Base-by-base conservation (phyloP, 2,888 invertebrate species). In the Lamellibrachia satsuma region DNA sequence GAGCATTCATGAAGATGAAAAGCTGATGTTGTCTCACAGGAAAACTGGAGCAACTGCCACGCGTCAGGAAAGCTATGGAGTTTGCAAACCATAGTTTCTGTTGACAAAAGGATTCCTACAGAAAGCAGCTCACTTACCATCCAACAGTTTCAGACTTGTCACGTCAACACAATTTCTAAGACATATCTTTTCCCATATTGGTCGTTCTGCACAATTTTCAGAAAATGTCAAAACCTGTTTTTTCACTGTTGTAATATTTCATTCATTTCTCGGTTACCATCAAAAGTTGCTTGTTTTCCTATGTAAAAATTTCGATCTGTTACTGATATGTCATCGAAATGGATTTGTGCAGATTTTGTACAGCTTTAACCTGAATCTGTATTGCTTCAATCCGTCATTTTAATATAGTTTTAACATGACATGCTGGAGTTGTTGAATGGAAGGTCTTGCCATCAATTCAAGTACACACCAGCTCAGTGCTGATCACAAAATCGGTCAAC, bases 31-130 rank as follows among this genome's bases (percentile, higher is more conserved):
- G 60, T 60, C 60, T 15, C 22, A 7, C 15, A 60, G 60, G 39
- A 39, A 60, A 55, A 9, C 9, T 22, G 4, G 15, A 60, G 60
- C 11, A 11, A 11, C 60, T 60, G 60, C 22, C 60, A 60, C 8
- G 15, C 9, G 22, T 11, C 15, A 60, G 60, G 4, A 9, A 60
- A 11, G 22, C 60, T 15, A 60, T 60, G 1, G 60, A 60, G 75
- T 75, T 75, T 75, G 75, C 75, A 75, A 75, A 75, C 75, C 75
- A 75, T 75, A 75, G 75, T 75, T 75, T 75, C 22, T 22, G 75
- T 4, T 3, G 22, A 6, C 75, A 75, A 22, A 15, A 15, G n/a
- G 6, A 75, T 39, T 22, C 75, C 75, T 75, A 75, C 75, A 75
- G 75, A 75, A 75, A 75, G 75, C 75, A 75, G 15, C 75, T 75